These are phyloP conservation scores for Forbesichthys papilliferus DNA, from an alignment of 2,113 vertebrate species.

Conservation along the genomic window DNA sequence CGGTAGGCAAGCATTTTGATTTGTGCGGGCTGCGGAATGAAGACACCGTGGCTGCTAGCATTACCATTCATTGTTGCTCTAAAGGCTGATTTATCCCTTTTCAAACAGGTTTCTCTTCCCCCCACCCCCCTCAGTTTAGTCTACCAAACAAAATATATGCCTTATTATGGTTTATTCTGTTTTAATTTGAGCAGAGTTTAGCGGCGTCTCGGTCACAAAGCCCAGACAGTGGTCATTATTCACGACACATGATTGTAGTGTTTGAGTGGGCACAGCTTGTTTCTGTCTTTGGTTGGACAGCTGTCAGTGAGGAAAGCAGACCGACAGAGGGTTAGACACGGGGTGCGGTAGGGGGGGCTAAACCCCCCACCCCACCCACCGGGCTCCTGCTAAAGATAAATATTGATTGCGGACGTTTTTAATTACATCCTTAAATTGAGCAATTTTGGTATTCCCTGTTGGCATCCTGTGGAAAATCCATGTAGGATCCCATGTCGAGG, in stretches of 20 bases:
- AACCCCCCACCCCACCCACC: conserved; percentile 62
- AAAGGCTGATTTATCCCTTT: conserved; percentile 8
- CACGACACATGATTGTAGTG: conserved; percentile 46
- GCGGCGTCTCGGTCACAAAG: not conserved
- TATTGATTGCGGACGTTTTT: conserved; percentile 82
- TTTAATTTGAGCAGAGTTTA: not conserved
- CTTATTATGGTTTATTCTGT: conserved; percentile 16
- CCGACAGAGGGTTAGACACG: conserved; percentile 47
- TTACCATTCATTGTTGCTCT: conserved; percentile 23
- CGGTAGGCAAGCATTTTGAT: conserved; percentile 30
- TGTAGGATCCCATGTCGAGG: conserved; percentile 59
- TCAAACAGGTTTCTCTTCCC: not conserved
- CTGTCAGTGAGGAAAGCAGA: conserved; percentile 63
- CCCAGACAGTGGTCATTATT: conserved; percentile 31
- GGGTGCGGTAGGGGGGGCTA: conserved; percentile 28
- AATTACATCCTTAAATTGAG: conserved; percentile 84
- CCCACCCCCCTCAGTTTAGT: conserved; percentile 7
- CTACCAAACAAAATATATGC: conserved; percentile 17
- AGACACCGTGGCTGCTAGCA: conserved; percentile 9
- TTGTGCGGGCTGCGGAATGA: conserved; percentile 16
- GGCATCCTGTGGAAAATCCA: conserved; percentile 69
- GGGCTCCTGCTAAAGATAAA: conserved; percentile 73
- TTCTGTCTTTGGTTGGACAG: conserved; percentile 57
- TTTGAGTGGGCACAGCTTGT: conserved; percentile 65
- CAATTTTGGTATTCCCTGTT: conserved; percentile 80